Percentiles rank a stretch among this genome's conserved stretches.
Evolutionary conservation across 2,113 vertebrate genomes (phyloP).

Genomic region (Vulpes vulpes): DNA sequence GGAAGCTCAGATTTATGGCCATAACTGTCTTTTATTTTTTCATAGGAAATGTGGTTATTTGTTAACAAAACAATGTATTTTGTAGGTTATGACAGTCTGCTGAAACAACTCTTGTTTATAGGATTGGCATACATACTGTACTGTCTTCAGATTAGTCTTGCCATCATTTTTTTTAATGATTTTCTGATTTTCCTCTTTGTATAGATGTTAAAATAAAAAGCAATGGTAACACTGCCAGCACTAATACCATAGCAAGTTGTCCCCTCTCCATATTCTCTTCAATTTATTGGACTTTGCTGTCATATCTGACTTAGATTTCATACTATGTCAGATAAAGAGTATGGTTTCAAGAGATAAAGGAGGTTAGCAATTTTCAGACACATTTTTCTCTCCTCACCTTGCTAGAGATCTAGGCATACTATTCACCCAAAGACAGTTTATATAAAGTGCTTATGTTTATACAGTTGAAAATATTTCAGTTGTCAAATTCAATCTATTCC

Average conservation of each 20-base stretch:
- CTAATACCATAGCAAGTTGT: background rate
- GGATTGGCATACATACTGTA: background rate
- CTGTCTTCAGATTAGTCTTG: background rate
- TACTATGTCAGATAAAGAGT: constrained; percentile 35
- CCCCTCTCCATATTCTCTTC: background rate
- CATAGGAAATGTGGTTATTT: background rate
- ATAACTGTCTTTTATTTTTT: background rate
- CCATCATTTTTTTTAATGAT: constrained; percentile 1
- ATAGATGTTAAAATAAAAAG: constrained; percentile 39
- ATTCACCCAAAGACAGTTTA: constrained; percentile 5
- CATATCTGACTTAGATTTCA: constrained; percentile 46
- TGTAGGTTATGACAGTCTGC: background rate
- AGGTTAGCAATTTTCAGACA: constrained; percentile 42
- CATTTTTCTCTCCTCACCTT: constrained; percentile 48
- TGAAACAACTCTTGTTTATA: background rate
- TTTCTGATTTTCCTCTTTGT: background rate
- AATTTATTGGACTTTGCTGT: constrained; percentile 29
- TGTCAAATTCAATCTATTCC: constrained; percentile 32
- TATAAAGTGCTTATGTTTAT: background rate
- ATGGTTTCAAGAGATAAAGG: constrained; percentile 49
- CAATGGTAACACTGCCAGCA: background rate
- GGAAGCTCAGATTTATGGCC: background rate
- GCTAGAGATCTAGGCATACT: background rate
- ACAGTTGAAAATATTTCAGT: constrained; percentile 62
- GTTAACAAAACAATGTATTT: constrained; percentile 8